Percentiles rank a stretch among this genome's conserved stretches.
These are phyloP conservation scores for Drosophila kanapiae DNA, from an alignment of 1,140 invertebrate species.

Conservation along the genomic window DNA sequence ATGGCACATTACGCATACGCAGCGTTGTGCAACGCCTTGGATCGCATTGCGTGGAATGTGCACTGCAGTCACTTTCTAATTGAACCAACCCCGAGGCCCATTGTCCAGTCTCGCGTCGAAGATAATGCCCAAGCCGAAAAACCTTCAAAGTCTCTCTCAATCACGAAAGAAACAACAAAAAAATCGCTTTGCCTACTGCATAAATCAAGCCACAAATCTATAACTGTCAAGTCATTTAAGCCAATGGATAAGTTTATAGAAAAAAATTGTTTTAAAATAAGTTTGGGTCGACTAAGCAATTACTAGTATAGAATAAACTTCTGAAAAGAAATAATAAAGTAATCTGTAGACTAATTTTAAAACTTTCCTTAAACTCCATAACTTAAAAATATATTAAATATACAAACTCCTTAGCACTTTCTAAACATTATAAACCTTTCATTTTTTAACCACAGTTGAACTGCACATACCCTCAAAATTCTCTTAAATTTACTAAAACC, in stretches of 20 bases:
- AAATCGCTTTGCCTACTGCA: conserved; percentile 40
- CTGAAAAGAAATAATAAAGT: not conserved
- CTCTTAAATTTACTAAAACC: not conserved
- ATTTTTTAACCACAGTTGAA: no score
- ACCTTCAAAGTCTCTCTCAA: conserved; percentile 48
- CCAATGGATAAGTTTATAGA: conserved; percentile 33
- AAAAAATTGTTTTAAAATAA: not conserved
- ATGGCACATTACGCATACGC: conserved; percentile 66
- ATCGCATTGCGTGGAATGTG: conserved; percentile 56
- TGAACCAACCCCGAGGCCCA: conserved; percentile 28
- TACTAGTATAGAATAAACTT: not conserved
- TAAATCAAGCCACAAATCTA: conserved; percentile 67
- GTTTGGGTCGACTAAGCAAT: conserved; percentile 26
- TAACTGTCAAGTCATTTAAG: conserved; percentile 70
- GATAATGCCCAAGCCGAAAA: conserved; percentile 32
- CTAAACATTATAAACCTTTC: not conserved
- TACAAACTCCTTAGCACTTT: not conserved
- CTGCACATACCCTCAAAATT: not conserved
- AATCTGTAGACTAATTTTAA: no score
- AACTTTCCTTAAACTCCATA: not conserved
- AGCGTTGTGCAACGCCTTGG: conserved; percentile 53
- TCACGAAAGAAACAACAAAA: conserved; percentile 44
- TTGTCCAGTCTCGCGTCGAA: conserved; percentile 40
- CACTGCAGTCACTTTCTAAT: conserved; percentile 52
- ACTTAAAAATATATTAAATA: not conserved